phyloP scores from a whole-genome alignment of 1,140 invertebrate genomes.

The Ladona fulva region DNA sequence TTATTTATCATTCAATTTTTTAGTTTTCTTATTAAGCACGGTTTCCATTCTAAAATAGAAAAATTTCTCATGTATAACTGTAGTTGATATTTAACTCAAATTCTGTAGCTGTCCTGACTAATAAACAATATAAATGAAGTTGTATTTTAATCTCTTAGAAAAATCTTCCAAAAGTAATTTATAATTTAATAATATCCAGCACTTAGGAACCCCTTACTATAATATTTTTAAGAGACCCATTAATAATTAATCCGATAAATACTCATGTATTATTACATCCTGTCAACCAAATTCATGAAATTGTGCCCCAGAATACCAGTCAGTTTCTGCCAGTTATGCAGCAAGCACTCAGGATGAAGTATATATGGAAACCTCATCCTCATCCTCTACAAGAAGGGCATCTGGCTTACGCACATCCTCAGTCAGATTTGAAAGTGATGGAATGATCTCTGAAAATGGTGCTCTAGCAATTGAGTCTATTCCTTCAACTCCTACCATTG shows the following conservation, averaged over 20 bases:
- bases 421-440: constrained; percentile 1
- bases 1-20: background rate
- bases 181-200: no score
- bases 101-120: background rate
- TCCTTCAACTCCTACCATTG: background rate
- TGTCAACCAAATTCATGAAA: background rate
- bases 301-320: constrained; percentile 2
- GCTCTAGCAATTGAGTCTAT: background rate
- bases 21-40: background rate
- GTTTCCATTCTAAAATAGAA: background rate
- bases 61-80: background rate
- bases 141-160: background rate
- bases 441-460: background rate
- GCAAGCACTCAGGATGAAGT: constrained; percentile 23
- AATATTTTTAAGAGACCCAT: no score
- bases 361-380: constrained; percentile 19
- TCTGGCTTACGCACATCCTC: background rate
- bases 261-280: background rate
- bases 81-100: background rate
- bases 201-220: no score
- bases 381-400: background rate
- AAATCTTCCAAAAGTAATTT: no score
- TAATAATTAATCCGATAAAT: background rate
- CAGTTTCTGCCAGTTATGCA: constrained; percentile 28
- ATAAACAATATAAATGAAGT: background rate